Evolutionary conservation across 2,888 invertebrate species (phyloP).

Genomic region (Pyrgus malvae): DNA sequence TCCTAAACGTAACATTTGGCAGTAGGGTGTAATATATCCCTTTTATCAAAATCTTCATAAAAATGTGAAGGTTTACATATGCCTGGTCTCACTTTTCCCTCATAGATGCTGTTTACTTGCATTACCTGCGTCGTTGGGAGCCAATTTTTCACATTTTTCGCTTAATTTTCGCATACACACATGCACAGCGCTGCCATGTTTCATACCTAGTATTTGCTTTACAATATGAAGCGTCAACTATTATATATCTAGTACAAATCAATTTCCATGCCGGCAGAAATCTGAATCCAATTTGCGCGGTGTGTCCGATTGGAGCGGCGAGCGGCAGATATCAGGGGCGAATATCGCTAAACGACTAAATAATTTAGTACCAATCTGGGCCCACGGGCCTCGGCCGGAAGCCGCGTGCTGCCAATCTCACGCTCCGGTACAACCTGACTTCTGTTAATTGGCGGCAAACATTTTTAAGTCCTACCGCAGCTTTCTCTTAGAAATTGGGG

Average conservation of each 20-base stretch:
- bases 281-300: slow-evolving; percentile 80
- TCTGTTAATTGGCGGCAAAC: neutral
- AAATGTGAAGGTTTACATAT: too few species aligned
- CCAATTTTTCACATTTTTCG: too few species aligned
- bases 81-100: too few species aligned
- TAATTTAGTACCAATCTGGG: slow-evolving; percentile 77
- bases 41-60: too few species aligned
- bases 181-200: too few species aligned
- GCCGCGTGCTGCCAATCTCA: slow-evolving; percentile 37
- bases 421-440: neutral
- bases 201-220: slow-evolving; percentile 33
- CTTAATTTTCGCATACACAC: too few species aligned
- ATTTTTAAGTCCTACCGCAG: too few species aligned
- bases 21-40: too few species aligned
- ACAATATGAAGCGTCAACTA: slow-evolving; percentile 55
- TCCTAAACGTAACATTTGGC: too few species aligned
- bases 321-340: slow-evolving; percentile 63
- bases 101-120: too few species aligned
- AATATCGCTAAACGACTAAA: slow-evolving; percentile 81
- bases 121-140: too few species aligned
- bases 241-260: slow-evolving; percentile 78
- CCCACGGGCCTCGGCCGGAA: slow-evolving; percentile 43
- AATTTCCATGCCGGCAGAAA: slow-evolving; percentile 74
- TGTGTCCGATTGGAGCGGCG: slow-evolving; percentile 73
- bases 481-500: too few species aligned